Conservation (phyloP, 2,113 vertebrate genomes). For the Phainopepla nitens region DNA sequence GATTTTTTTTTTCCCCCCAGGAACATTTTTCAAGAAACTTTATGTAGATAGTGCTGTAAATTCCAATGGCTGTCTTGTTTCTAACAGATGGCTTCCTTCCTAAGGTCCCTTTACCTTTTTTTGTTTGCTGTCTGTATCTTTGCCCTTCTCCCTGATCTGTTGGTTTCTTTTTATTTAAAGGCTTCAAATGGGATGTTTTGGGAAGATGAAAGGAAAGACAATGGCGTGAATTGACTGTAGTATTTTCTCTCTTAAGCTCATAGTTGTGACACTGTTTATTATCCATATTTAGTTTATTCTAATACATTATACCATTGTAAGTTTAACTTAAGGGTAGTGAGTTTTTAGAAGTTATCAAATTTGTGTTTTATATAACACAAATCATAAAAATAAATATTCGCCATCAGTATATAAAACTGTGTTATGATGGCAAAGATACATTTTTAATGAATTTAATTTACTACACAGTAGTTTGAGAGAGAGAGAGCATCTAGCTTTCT, state of each 20-base stretch:
- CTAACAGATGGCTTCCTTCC: not conserved
- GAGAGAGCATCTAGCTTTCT: not conserved
- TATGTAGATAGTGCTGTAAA: not conserved
- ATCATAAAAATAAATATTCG: not conserved
- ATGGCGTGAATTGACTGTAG: not conserved
- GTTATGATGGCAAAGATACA: not conserved
- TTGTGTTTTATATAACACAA: not conserved
- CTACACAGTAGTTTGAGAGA: not conserved
- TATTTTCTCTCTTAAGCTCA: not conserved
- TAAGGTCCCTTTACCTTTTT: not conserved
- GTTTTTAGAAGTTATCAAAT: not conserved
- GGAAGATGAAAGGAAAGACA: not conserved
- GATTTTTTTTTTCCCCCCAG: accelerated
- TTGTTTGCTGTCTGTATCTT: not conserved
- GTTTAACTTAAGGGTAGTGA: not conserved
- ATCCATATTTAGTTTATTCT: not conserved
- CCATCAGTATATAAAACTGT: not conserved
- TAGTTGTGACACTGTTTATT: not conserved
- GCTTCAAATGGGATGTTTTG: not conserved
- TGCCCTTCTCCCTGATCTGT: not conserved
- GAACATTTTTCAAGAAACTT: not conserved
- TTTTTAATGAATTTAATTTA: not conserved
- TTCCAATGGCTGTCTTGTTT: not conserved
- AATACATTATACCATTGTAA: not conserved
- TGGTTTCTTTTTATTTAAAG: not conserved